phyloP scores from a whole-genome alignment of 92 coral and sea anemone species.

The Umimayanthus chanpuru region DNA sequence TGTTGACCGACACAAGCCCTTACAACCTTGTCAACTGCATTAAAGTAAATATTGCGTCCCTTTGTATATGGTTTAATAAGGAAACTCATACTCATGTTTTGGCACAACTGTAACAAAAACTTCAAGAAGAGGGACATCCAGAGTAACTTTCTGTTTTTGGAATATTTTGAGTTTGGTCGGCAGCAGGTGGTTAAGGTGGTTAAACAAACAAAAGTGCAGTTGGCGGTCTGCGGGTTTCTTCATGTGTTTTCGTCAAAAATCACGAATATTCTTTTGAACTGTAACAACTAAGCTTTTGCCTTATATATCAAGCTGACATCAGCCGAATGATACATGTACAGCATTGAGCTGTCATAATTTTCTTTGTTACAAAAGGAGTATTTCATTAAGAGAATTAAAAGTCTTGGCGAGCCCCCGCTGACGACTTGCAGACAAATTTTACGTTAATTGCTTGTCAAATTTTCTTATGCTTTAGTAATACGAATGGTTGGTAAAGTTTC shows the following conservation, averaged over 20 bases:
- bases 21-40: not conserved
- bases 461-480: not conserved
- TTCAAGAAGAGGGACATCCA: not conserved
- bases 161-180: not conserved
- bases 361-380: not conserved
- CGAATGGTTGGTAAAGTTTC: not conserved
- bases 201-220: too few species aligned
- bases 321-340: not conserved
- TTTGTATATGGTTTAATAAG: too few species aligned
- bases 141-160: not conserved
- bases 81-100: not conserved
- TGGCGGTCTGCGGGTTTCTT: slow-evolving; percentile 5
- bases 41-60: not conserved
- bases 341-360: not conserved
- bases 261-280: not conserved
- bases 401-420: not conserved
- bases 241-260: not conserved
- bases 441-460: not conserved
- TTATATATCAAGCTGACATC: not conserved
- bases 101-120: not conserved
- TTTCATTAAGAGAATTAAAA: not conserved
- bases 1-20: not conserved
- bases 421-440: not conserved
- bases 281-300: not conserved
- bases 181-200: not conserved